phyloP scores from a whole-genome alignment of 2,797 vertebrate species.

The Poecile montanus region DNA sequence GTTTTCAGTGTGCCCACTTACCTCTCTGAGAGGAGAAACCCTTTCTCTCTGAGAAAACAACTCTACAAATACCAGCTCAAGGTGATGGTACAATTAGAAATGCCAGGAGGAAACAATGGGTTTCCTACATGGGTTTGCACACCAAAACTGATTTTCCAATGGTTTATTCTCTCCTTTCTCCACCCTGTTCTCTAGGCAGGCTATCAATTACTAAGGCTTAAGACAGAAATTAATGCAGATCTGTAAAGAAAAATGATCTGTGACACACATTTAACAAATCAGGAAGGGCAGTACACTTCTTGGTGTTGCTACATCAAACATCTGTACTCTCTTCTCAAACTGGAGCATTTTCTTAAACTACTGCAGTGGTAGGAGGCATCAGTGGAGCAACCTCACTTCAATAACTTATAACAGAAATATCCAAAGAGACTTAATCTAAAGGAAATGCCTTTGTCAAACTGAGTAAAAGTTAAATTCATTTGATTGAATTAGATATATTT shows the following conservation, averaged over 20 bases:
- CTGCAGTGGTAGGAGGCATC: background rate
- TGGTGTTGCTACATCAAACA: background rate
- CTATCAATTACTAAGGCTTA: background rate
- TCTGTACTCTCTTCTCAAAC: background rate
- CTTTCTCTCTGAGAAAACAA: background rate
- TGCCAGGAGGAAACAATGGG: background rate
- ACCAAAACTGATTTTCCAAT: background rate
- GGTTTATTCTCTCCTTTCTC: background rate
- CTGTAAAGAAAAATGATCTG: background rate
- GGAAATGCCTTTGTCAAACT: background rate
- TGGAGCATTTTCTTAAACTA: background rate
- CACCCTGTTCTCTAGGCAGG: background rate
- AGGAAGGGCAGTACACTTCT: background rate
- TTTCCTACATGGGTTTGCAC: background rate
- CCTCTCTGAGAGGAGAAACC: background rate
- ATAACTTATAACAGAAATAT: background rate
- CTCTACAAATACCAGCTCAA: background rate
- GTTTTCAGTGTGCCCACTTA: background rate
- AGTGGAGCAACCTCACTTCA: background rate
- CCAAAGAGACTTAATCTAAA: background rate
- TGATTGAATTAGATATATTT: background rate
- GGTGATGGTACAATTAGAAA: background rate
- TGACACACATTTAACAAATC: background rate
- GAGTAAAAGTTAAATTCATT: background rate
- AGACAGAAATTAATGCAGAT: background rate